A percentile compares a stretch with the other conserved stretches of the same genome.
These are phyloP conservation scores for Deilephila elpenor DNA, from an alignment of 2,888 invertebrate species.

Conservation along the genomic window DNA sequence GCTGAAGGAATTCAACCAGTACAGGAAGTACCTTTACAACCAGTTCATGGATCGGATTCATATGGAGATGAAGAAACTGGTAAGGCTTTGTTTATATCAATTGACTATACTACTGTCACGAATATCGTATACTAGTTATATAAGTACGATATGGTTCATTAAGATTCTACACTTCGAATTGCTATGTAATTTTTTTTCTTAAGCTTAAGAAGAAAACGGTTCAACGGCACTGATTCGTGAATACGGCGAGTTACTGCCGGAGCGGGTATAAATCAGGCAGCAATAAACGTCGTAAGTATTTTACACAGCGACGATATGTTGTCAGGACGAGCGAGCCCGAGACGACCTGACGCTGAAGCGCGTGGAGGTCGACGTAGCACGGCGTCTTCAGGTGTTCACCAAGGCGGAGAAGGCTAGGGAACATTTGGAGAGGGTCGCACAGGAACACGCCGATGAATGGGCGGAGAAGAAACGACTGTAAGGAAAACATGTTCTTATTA, in stretches of 20 bases:
- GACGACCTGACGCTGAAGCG: conserved; percentile 73
- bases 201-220: too few relatives aligned
- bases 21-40: conserved; percentile 85
- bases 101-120: too few relatives aligned
- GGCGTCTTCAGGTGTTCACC: conserved; percentile 61
- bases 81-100: conserved; percentile 43
- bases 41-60: conserved; percentile 83
- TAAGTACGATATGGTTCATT: too few relatives aligned
- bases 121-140: too few relatives aligned
- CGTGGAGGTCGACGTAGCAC: conserved; percentile 69
- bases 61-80: conserved; percentile 69
- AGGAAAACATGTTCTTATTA: conserved; percentile 28
- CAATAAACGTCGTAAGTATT: not conserved
- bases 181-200: too few relatives aligned
- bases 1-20: conserved; percentile 86
- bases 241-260: too few relatives aligned
- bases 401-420: conserved; percentile 67
- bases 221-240: too few relatives aligned
- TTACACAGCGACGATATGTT: not conserved
- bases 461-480: conserved; percentile 72
- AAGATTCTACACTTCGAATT: too few relatives aligned
- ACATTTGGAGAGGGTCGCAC: conserved; percentile 63
- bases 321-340: conserved; percentile 71
- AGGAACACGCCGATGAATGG: conserved; percentile 70
- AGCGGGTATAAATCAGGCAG: too few relatives aligned